These are phyloP conservation scores for Cabera pusaria DNA, from an alignment of 2,888 invertebrate species.

Conservation along the genomic window DNA sequence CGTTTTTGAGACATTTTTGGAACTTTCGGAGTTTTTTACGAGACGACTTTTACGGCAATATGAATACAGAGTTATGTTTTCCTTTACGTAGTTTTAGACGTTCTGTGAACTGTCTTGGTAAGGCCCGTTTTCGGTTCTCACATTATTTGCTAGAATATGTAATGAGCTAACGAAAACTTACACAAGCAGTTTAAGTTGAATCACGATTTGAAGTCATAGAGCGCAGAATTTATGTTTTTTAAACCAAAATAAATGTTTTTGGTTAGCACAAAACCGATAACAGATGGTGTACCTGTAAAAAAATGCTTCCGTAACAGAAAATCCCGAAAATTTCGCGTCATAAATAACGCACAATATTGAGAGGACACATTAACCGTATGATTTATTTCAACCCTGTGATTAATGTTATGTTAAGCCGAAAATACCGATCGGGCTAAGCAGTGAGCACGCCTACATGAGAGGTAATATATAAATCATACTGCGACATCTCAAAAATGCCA, in stretches of 20 bases:
- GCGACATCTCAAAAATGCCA: slow-evolving; percentile 83
- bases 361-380: slow-evolving; percentile 58
- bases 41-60: too few relatives aligned
- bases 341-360: slow-evolving; percentile 60
- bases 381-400: slow-evolving; percentile 66
- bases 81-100: neutral
- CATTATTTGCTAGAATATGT: too few relatives aligned
- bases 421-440: slow-evolving; percentile 80
- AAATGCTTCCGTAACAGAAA: slow-evolving; percentile 36
- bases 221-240: too few relatives aligned
- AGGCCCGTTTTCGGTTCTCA: neutral
- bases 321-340: slow-evolving; percentile 44
- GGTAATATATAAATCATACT: slow-evolving; percentile 75
- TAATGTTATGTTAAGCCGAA: slow-evolving; percentile 69
- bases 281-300: slow-evolving; percentile 13
- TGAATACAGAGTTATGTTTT: slow-evolving; percentile 10
- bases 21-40: slow-evolving; percentile 4
- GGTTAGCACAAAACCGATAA: neutral
- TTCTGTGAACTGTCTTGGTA: neutral
- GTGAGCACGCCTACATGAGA: slow-evolving; percentile 70
- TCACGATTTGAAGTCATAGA: too few relatives aligned
- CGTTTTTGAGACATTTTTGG: slow-evolving; percentile 9
- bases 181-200: too few relatives aligned
- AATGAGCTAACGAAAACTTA: too few relatives aligned
- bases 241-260: too few relatives aligned